Evolutionary conservation across 64 coral and sea anemone species (phyloP).

Genomic region (Pocillopora damicornis): DNA sequence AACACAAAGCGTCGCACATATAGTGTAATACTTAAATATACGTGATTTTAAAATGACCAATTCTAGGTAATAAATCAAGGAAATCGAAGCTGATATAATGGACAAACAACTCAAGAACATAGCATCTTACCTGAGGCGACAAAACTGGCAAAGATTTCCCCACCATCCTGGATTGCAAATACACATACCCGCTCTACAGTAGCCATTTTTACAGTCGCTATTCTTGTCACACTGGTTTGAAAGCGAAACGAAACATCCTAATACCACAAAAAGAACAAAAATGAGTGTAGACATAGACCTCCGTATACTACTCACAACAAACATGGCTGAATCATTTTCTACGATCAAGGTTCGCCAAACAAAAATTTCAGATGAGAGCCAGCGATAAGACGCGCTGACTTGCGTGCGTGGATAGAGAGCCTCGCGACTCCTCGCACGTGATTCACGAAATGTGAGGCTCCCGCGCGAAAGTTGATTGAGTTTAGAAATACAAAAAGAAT

Average conservation of each 20-base stretch:
- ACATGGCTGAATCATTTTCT: slow-evolving; percentile 25
- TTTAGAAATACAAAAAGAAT: too few species aligned
- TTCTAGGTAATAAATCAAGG: not conserved
- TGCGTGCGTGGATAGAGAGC: not conserved
- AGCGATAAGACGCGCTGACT: not conserved
- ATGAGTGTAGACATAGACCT: not conserved
- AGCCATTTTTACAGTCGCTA: slow-evolving; percentile 48
- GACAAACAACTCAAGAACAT: too few species aligned
- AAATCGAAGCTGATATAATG: not conserved
- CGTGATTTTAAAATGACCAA: not conserved
- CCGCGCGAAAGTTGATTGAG: too few species aligned
- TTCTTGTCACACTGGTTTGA: slow-evolving; percentile 24
- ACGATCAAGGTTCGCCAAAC: not conserved
- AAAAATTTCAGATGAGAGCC: not conserved
- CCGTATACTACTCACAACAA: not conserved
- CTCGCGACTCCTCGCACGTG: not conserved
- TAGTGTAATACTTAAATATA: too few species aligned
- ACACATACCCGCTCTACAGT: slow-evolving; percentile 32
- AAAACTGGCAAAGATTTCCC: slow-evolving; percentile 67
- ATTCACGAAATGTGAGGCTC: too few species aligned
- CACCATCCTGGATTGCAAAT: slow-evolving; percentile 68
- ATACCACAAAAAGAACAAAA: not conserved
- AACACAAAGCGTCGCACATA: too few species aligned
- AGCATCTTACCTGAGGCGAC: slow-evolving; percentile 62
- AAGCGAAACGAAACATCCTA: not conserved